A percentile compares a stretch with the other conserved stretches of the same genome.
Evolutionary conservation across 2,797 vertebrate species (phyloP).

Genomic region (Anguilla anguilla): DNA sequence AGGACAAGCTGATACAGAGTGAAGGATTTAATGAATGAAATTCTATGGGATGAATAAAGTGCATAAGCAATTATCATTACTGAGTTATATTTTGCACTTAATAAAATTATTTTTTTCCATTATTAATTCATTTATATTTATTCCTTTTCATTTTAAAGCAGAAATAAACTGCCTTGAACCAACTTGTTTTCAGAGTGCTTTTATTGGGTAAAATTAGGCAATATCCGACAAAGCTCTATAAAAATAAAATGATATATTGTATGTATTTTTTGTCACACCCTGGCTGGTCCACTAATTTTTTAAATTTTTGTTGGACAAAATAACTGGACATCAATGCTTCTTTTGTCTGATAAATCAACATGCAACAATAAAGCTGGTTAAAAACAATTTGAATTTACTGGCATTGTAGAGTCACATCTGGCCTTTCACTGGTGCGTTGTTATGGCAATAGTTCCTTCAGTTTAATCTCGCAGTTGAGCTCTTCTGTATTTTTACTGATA

Average conservation of each 20-base stretch:
- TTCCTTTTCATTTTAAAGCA: background rate
- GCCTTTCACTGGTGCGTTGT: conserved; percentile 5
- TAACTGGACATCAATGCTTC: background rate
- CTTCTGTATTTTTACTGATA: background rate
- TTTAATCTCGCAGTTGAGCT: conserved; percentile 26
- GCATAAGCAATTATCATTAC: background rate
- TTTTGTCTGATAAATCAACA: conserved; percentile 7
- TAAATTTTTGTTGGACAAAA: background rate
- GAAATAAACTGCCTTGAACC: background rate
- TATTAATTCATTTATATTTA: too few species aligned
- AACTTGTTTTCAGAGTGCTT: background rate
- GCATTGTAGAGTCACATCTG: conserved; percentile 1
- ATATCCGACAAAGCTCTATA: background rate
- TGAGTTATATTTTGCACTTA: background rate
- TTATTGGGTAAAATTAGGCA: background rate
- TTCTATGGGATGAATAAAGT: too few species aligned
- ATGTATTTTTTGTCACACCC: background rate
- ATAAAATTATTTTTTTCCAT: too few species aligned
- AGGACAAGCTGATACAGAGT: background rate
- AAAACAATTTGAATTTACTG: background rate
- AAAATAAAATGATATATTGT: background rate
- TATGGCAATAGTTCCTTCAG: conserved; percentile 26
- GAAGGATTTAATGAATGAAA: background rate
- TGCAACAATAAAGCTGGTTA: conserved; percentile 12
- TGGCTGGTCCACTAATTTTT: background rate